A percentile compares a stretch with the other conserved stretches of the same genome.
Conservation (phyloP, 1,140 invertebrate species). For the Trachelipus rathkii region DNA sequence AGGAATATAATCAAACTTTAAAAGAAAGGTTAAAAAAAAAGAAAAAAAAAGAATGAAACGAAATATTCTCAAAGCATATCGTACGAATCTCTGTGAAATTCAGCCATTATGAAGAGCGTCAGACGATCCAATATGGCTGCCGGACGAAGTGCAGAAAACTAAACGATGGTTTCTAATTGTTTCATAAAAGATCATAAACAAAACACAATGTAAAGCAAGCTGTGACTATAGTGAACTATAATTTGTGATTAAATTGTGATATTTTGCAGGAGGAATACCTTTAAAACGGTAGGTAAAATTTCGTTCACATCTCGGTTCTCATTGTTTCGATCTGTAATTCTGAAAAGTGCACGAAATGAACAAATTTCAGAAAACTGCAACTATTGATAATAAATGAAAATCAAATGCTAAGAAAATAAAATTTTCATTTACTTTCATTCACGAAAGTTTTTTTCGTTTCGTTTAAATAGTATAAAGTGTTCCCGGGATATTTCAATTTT, state of each 20-base stretch:
- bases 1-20: no score
- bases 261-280: not conserved
- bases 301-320: constrained; percentile 31
- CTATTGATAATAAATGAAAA: constrained; percentile 36
- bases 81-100: constrained; percentile 39
- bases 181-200: not conserved
- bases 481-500: constrained; percentile 32
- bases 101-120: constrained; percentile 26
- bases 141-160: constrained; percentile 41
- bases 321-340: constrained; percentile 45
- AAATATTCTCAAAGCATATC: constrained; percentile 40
- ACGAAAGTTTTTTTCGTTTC: constrained; percentile 32
- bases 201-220: constrained; percentile 5
- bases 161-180: constrained; percentile 19
- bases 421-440: constrained; percentile 21
- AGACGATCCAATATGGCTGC: constrained; percentile 46
- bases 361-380: constrained; percentile 32
- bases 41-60: no score
- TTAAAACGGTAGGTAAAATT: constrained; percentile 4
- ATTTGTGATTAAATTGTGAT: constrained; percentile 1
- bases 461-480: constrained; percentile 25
- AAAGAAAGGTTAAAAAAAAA: no score
- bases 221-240: not conserved
- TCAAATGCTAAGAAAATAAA: not conserved
- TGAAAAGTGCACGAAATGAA: constrained; percentile 39